Evolutionary conservation across 2,113 vertebrate species (phyloP).

Genomic region (Ammospiza caudacuta): DNA sequence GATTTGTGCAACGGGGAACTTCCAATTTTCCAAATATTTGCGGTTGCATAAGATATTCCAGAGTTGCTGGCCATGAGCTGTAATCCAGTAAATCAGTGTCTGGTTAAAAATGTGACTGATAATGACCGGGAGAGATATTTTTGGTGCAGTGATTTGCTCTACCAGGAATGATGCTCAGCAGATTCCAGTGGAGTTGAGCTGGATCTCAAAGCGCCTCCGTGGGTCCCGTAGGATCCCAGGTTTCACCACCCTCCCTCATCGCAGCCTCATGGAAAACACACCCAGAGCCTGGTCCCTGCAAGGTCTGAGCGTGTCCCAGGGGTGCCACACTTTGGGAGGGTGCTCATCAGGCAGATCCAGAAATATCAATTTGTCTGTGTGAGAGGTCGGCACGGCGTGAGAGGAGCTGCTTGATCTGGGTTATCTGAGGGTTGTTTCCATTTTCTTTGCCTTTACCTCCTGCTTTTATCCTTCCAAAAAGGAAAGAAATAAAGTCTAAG

Average conservation of each 20-base stretch:
- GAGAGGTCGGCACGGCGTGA: fast-evolving
- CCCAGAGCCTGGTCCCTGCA: neutral
- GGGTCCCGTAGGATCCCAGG: neutral
- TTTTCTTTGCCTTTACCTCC: neutral
- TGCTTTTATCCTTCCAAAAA: neutral
- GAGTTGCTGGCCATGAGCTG: neutral
- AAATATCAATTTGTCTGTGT: fast-evolving
- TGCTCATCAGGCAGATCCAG: neutral
- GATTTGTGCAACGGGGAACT: neutral
- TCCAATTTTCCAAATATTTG: conserved; percentile 25
- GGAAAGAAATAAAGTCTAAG: neutral
- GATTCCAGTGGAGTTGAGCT: neutral
- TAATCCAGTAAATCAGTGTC: neutral
- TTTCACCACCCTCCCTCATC: fast-evolving
- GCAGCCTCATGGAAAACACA: fast-evolving
- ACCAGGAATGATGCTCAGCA: neutral
- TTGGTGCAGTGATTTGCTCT: neutral
- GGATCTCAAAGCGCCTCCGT: fast-evolving
- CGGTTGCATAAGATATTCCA: neutral
- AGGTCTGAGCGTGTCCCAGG: fast-evolving
- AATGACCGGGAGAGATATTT: neutral
- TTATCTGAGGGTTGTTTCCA: neutral
- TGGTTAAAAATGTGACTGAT: neutral
- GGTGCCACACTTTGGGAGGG: neutral
- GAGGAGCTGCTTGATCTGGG: fast-evolving